Percentiles rank a stretch among this genome's conserved stretches.
Conservation (phyloP, 2,797 vertebrate genomes). For the Cottoperca gobio region DNA sequence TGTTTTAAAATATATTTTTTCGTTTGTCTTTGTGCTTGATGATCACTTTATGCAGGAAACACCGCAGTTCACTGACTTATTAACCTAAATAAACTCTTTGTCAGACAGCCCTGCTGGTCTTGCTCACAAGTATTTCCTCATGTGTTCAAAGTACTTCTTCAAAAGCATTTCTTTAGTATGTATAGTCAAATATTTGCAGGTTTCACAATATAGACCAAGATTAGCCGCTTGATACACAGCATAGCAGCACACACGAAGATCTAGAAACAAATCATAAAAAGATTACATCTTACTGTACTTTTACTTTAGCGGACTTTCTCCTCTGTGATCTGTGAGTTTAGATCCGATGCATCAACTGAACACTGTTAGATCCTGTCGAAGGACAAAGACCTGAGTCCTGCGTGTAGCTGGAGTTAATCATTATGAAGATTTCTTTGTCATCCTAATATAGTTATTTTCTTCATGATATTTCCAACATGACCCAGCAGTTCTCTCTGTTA, state of each 20-base stretch:
- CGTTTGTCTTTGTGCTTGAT: neutral
- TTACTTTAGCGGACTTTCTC: slow-evolving; percentile 6
- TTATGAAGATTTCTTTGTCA: neutral
- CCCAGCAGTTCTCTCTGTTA: neutral
- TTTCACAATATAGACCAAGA: slow-evolving; percentile 41
- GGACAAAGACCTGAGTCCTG: neutral
- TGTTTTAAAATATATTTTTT: neutral
- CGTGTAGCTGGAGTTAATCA: slow-evolving; percentile 8
- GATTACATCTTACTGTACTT: slow-evolving; percentile 3
- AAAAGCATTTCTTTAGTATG: slow-evolving; percentile 5
- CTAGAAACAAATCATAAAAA: slow-evolving; percentile 20
- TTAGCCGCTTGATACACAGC: slow-evolving; percentile 8
- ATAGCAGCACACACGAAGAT: neutral
- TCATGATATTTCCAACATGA: slow-evolving; percentile 7
- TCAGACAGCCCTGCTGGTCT: neutral
- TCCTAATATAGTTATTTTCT: neutral
- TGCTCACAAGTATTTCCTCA: neutral
- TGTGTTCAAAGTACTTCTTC: slow-evolving; percentile 51
- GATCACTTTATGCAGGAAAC: neutral
- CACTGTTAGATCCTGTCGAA: neutral
- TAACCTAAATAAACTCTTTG: slow-evolving; percentile 19
- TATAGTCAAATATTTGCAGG: slow-evolving; percentile 44
- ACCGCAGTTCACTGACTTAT: neutral
- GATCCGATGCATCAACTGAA: neutral
- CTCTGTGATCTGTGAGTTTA: neutral